A percentile compares a stretch with the other conserved stretches of the same genome.
These are phyloP conservation scores for Grallaria varia DNA, from an alignment of 2,113 vertebrate genomes.

Conservation along the genomic window DNA sequence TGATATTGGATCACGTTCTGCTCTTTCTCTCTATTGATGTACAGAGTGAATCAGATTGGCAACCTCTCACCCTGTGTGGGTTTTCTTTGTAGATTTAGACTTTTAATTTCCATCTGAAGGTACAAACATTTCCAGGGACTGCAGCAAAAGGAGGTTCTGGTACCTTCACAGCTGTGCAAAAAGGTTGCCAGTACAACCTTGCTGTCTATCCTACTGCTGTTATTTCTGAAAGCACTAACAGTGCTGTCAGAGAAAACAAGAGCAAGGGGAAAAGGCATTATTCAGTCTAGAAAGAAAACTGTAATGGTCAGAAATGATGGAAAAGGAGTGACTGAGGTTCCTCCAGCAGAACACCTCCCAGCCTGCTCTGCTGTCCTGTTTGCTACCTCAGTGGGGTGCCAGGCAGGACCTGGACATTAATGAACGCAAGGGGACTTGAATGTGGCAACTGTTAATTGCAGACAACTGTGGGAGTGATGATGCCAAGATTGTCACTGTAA, in stretches of 20 bases:
- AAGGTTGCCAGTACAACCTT: not conserved
- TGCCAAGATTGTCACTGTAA: constrained; percentile 37
- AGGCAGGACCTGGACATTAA: not conserved
- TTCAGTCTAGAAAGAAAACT: not conserved
- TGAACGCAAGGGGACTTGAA: not conserved
- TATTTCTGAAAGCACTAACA: not conserved
- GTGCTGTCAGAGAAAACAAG: not conserved
- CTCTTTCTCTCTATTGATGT: not conserved
- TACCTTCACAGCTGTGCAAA: accelerated
- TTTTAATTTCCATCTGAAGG: not conserved
- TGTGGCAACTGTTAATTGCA: constrained; percentile 29
- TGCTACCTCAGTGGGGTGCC: not conserved
- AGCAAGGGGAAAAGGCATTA: not conserved
- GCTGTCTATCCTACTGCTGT: not conserved
- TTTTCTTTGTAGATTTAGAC: not conserved
- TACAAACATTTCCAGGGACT: not conserved
- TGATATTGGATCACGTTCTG: not conserved
- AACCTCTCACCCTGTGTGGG: not conserved
- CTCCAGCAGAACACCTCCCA: not conserved
- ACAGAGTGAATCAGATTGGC: not conserved
- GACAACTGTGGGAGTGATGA: constrained; percentile 24
- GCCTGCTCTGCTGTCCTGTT: not conserved
- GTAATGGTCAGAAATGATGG: not conserved
- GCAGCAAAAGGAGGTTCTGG: not conserved
- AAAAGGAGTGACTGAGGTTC: not conserved